Conservation (phyloP, 2,888 invertebrate genomes). For the Thelaira solivaga region DNA sequence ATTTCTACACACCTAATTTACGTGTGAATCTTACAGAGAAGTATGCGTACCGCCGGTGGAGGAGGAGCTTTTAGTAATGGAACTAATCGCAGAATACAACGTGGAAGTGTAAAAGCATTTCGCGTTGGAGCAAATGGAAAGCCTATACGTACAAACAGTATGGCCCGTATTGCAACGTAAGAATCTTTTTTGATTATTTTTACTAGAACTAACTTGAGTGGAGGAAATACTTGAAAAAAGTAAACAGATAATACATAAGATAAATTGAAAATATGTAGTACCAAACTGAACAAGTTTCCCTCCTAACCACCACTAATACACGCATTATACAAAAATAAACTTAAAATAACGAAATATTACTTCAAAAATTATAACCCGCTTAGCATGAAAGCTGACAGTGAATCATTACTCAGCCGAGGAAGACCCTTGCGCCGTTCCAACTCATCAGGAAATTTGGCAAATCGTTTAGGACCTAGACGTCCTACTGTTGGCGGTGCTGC, state of each 20-base stretch:
- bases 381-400: constrained; percentile 77
- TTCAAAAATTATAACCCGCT: constrained; percentile 59
- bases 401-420: constrained; percentile 65
- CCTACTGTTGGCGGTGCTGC: constrained; percentile 69
- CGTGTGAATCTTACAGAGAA: constrained; percentile 77
- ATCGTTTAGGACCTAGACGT: constrained; percentile 70
- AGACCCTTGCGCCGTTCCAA: constrained; percentile 69
- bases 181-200: constrained; percentile 65
- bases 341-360: constrained; percentile 49
- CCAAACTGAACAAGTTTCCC: constrained; percentile 20
- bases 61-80: constrained; percentile 63
- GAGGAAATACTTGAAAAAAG: constrained; percentile 37
- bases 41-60: constrained; percentile 72
- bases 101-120: constrained; percentile 72
- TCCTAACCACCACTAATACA: constrained; percentile 29
- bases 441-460: constrained; percentile 69
- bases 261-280: constrained; percentile 6
- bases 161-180: constrained; percentile 77
- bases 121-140: constrained; percentile 74
- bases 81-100: constrained; percentile 67
- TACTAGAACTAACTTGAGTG: not conserved
- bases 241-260: not conserved
- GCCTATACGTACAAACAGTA: constrained; percentile 73
- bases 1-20: constrained; percentile 65
- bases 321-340: constrained; percentile 34